Evolutionary conservation across 2,888 invertebrate species (phyloP).

Genomic region (Penaeus monodon): DNA sequence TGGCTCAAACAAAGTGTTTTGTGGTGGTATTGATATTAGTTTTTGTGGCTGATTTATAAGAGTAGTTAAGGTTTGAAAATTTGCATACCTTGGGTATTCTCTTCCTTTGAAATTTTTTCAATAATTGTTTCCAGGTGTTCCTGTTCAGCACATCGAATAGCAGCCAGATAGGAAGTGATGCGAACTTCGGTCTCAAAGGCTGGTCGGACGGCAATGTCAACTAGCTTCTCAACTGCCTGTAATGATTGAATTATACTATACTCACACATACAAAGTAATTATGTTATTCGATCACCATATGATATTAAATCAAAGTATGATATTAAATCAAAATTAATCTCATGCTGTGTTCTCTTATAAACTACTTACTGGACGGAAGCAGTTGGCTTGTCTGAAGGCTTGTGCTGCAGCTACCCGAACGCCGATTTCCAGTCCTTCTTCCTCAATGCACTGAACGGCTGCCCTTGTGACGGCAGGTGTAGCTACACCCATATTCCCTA

Average conservation of each 20-base stretch:
- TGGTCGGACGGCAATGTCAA: constrained; percentile 19
- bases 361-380: not conserved
- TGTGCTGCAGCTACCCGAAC: constrained; percentile 33
- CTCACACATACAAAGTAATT: no score
- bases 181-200: constrained; percentile 38
- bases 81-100: constrained; percentile 41
- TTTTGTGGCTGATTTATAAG: no score
- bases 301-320: no score
- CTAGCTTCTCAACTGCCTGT: constrained; percentile 22
- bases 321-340: no score
- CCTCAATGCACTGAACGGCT: not conserved
- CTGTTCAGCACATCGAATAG: constrained; percentile 32
- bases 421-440: not conserved
- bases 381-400: constrained; percentile 14
- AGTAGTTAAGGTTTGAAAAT: not conserved
- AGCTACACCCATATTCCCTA: constrained; percentile 39
- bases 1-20: not conserved
- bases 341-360: no score
- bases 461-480: not conserved
- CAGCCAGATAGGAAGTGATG: constrained; percentile 41
- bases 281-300: no score
- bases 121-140: constrained; percentile 26
- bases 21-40: no score
- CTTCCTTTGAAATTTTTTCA: constrained; percentile 22
- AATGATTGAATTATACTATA: no score